Conservation (phyloP, 2,797 vertebrate genomes). For the Silurus aristotelis region DNA sequence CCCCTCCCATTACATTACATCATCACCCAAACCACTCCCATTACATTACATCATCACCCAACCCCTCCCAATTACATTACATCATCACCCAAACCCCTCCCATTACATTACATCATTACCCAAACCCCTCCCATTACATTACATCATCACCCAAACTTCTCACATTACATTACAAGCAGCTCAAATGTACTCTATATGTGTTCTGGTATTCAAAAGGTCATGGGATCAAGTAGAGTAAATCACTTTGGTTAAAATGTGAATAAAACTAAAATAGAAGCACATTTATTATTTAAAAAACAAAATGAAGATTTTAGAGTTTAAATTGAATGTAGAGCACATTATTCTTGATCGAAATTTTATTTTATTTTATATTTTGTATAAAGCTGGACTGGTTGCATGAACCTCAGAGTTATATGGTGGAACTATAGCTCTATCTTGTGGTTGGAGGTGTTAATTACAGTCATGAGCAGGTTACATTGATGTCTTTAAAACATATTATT, state of each 20-base stretch:
- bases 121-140: too few relatives aligned
- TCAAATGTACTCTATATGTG: neutral
- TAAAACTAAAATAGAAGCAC: neutral
- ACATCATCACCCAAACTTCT: neutral
- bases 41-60: too few relatives aligned
- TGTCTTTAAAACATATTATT: too few relatives aligned
- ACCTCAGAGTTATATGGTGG: slow-evolving; percentile 1
- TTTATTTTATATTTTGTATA: neutral
- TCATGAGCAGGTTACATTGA: neutral
- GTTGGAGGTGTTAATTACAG: neutral
- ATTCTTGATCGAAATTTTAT: neutral
- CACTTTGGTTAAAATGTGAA: neutral
- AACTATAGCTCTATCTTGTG: slow-evolving; percentile 17
- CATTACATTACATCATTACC: too few relatives aligned
- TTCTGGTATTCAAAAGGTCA: neutral
- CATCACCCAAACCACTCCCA: too few relatives aligned
- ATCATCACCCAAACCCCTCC: too few relatives aligned
- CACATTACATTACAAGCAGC: neutral
- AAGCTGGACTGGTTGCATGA: neutral
- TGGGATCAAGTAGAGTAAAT: neutral
- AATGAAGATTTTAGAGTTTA: neutral
- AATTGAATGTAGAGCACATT: neutral
- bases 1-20: too few relatives aligned
- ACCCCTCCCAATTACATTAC: too few relatives aligned
- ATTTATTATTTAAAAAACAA: neutral